Percentiles rank a stretch among this genome's conserved stretches.
Conservation (phyloP, 1,140 invertebrate genomes). For the Holotrichia oblita region DNA sequence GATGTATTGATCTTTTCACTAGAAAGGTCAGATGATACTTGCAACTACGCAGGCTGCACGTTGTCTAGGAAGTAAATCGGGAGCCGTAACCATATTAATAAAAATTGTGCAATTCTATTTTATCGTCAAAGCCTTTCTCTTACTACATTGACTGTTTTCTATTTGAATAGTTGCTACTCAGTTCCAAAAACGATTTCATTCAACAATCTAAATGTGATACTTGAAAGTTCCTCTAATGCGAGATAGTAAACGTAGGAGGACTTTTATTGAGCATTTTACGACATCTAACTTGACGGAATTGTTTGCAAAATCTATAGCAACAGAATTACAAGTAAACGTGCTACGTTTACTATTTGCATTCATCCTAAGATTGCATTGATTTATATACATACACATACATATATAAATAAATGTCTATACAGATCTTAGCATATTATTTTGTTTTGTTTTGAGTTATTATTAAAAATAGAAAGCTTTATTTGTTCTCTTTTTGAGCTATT, state of each 20-base stretch:
- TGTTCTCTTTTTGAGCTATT: no score
- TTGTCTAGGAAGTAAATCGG: neutral
- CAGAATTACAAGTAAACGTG: neutral
- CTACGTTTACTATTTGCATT: no score
- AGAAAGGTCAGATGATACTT: no score
- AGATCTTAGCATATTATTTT: no score
- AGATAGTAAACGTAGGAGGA: neutral
- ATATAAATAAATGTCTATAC: no score
- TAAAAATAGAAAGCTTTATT: no score
- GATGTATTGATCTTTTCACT: no score
- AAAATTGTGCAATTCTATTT: neutral
- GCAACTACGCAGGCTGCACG: no score
- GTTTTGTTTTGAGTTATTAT: no score
- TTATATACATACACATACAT: no score
- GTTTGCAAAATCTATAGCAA: neutral
- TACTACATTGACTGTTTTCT: neutral
- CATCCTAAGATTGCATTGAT: no score
- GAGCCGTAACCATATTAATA: neutral
- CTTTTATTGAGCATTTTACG: slow-evolving; percentile 7
- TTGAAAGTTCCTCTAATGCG: neutral
- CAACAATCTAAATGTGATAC: neutral
- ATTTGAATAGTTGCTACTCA: neutral
- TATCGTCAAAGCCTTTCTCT: neutral
- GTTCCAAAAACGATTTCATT: no score
- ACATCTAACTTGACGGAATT: neutral